phyloP scores from a whole-genome alignment of 2,888 invertebrate species.

The Cheilosia variabilis region DNA sequence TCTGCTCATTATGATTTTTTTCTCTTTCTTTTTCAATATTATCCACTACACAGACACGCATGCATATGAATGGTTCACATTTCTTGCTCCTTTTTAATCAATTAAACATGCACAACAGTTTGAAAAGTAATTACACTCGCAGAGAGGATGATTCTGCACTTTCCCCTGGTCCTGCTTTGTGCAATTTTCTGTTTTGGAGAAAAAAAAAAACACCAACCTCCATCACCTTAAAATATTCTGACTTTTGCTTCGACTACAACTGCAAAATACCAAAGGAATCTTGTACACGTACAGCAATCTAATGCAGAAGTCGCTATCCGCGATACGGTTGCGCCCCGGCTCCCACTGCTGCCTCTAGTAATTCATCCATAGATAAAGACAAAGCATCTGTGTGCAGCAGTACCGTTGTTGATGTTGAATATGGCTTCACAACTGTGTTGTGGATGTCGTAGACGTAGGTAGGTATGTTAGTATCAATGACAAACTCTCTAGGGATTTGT shows the following conservation, averaged over 20 bases:
- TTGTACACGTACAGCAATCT: conserved; percentile 9
- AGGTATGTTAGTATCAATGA: conserved; percentile 66
- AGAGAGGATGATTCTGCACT: conserved; percentile 35
- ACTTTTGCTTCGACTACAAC: conserved; percentile 54
- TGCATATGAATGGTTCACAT: conserved; percentile 5
- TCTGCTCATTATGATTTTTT: background rate
- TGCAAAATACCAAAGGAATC: conserved; percentile 44
- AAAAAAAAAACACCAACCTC: conserved; percentile 23
- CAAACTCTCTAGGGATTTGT: conserved; percentile 72
- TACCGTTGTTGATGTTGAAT: background rate
- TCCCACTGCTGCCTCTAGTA: conserved; percentile 19
- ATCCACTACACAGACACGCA: background rate
- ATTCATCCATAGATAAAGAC: conserved; percentile 44
- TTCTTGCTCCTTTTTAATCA: conserved; percentile 63
- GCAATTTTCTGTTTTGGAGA: conserved; percentile 28
- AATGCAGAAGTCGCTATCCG: conserved; percentile 40
- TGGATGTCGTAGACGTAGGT: background rate
- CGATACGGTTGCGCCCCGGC: conserved; percentile 42
- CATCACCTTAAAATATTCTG: conserved; percentile 68
- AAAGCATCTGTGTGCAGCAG: conserved; percentile 31
- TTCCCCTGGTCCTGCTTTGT: conserved; percentile 4
- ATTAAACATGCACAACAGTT: conserved; percentile 73
- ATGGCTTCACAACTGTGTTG: conserved; percentile 36
- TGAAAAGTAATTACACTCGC: conserved; percentile 70
- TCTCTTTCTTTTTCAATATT: background rate